Conservation (phyloP, 2,113 vertebrate genomes). For the Pelusios castaneus region DNA sequence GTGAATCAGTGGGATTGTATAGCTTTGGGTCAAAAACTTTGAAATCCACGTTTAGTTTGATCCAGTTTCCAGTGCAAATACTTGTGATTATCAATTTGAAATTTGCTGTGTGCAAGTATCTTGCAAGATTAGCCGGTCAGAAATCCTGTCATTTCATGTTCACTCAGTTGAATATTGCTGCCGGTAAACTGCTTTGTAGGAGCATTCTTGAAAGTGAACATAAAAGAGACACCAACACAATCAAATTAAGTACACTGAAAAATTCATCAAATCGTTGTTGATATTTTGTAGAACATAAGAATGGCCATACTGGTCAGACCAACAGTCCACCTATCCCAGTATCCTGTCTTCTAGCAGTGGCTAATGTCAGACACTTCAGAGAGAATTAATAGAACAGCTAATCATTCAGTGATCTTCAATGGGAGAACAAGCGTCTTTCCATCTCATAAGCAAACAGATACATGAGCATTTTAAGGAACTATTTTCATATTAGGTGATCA, state of each 20-base stretch:
- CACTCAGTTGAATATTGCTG: neutral
- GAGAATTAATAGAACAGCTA: too few species aligned
- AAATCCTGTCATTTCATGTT: neutral
- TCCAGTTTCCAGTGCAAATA: neutral
- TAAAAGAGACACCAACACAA: accelerated
- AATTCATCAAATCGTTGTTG: neutral
- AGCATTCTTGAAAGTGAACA: neutral
- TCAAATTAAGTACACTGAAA: neutral
- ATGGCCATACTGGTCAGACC: too few species aligned
- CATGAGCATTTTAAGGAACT: neutral
- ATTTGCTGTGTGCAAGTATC: neutral
- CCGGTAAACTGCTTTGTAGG: neutral
- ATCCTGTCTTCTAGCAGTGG: too few species aligned
- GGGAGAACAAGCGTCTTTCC: neutral
- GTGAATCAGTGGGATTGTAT: neutral
- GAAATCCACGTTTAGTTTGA: neutral
- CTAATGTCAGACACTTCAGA: too few species aligned
- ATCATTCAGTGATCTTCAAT: neutral
- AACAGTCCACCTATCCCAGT: too few species aligned
- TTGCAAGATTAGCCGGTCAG: neutral
- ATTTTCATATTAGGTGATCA: neutral
- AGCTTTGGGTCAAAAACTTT: accelerated
- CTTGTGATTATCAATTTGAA: neutral
- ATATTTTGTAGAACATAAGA: neutral
- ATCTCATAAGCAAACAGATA: neutral